Conservation (phyloP, 1,140 invertebrate species). For the Sinella curviseta region DNA sequence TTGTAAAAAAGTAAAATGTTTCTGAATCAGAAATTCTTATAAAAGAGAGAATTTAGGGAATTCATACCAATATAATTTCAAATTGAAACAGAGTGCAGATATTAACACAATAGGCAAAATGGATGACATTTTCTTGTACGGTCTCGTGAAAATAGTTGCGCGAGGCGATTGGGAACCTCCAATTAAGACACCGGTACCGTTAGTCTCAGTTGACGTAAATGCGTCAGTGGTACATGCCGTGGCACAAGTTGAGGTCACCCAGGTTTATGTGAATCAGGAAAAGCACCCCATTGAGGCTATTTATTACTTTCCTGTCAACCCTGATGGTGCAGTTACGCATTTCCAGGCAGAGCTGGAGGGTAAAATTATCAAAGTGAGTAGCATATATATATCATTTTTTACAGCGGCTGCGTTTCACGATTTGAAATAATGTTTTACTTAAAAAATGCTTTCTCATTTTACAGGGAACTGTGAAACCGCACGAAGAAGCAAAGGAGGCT, state of each 20-base stretch:
- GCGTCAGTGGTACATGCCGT: conserved; percentile 21
- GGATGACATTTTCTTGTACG: too few relatives aligned
- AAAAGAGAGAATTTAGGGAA: too few relatives aligned
- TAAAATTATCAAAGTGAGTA: not conserved
- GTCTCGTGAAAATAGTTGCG: not conserved
- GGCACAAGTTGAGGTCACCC: conserved; percentile 29
- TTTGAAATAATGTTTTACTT: too few relatives aligned
- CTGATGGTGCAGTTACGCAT: conserved; percentile 6
- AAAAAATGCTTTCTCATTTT: conserved; percentile 57
- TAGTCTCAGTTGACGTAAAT: conserved; percentile 17
- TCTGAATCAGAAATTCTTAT: too few relatives aligned
- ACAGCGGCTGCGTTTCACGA: too few relatives aligned
- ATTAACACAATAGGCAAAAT: too few relatives aligned
- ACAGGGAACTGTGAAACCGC: conserved; percentile 40
- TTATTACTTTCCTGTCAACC: conserved; percentile 32
- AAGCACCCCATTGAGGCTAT: conserved; percentile 26
- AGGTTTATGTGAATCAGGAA: conserved; percentile 26
- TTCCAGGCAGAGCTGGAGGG: conserved; percentile 15
- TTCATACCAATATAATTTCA: too few relatives aligned
- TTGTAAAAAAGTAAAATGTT: too few relatives aligned
- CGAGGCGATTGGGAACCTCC: not conserved
- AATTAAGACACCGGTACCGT: conserved; percentile 11
- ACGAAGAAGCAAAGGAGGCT: conserved; percentile 23
- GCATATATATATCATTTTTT: too few relatives aligned
- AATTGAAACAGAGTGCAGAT: too few relatives aligned